These are phyloP conservation scores for Tuta absoluta DNA, from an alignment of 2,888 invertebrate genomes.

Conservation along the genomic window DNA sequence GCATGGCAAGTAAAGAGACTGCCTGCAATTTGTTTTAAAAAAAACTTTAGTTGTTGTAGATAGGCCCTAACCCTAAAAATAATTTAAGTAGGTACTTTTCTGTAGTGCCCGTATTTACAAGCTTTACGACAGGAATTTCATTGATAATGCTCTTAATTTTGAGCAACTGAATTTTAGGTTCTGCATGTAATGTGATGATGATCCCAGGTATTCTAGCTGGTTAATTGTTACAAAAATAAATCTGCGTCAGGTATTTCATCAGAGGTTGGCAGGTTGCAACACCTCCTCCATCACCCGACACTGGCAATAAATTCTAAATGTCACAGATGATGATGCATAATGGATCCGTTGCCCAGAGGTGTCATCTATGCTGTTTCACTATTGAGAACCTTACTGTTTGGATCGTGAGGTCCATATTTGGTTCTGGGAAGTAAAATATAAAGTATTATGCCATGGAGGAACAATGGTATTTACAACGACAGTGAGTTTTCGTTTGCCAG, in stretches of 20 bases:
- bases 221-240: neutral
- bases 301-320: constrained; percentile 73
- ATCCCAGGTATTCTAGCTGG: neutral
- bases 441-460: constrained; percentile 27
- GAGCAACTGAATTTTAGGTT: neutral
- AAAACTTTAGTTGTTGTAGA: neutral
- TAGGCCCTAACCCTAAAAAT: no score
- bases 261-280: constrained; percentile 47
- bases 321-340: constrained; percentile 72
- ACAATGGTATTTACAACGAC: constrained; percentile 47
- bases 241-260: constrained; percentile 41
- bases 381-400: constrained; percentile 36
- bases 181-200: no score
- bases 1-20: neutral
- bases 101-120: no score
- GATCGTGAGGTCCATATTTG: constrained; percentile 37
- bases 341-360: constrained; percentile 62
- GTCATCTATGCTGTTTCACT: constrained; percentile 43
- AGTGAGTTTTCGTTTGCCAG: constrained; percentile 33
- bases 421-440: constrained; percentile 22
- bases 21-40: neutral
- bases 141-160: no score
- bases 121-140: no score
- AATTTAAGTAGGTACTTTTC: no score
- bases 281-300: constrained; percentile 65